A percentile compares a stretch with the other conserved stretches of the same genome.
phyloP scores from a whole-genome alignment of 2,113 vertebrate species.

The Scomber colias region DNA sequence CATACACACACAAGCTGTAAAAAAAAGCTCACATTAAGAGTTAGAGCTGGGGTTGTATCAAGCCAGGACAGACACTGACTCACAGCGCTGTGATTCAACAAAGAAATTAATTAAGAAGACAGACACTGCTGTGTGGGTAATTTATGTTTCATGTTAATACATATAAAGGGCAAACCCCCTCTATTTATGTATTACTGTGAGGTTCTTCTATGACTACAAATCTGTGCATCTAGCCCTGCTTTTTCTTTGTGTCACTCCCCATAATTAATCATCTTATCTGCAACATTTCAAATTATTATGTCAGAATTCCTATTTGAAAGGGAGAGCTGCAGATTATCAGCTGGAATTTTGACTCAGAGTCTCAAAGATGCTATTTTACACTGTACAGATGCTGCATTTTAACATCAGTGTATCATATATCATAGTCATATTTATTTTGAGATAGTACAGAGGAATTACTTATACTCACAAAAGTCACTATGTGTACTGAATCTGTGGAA shows the following conservation, averaged over 20 bases:
- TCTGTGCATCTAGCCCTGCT: slow-evolving; percentile 3
- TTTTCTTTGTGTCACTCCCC: slow-evolving; percentile 15
- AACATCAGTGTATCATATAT: no score
- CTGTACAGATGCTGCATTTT: no score
- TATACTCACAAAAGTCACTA: no score
- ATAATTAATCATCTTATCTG: neutral
- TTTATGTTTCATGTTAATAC: slow-evolving; percentile 54
- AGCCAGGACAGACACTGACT: slow-evolving; percentile 41
- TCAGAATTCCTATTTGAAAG: neutral
- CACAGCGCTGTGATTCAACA: slow-evolving; percentile 48
- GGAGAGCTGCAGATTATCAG: neutral
- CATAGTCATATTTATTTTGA: no score
- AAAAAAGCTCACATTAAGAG: slow-evolving; percentile 45
- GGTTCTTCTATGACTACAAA: neutral
- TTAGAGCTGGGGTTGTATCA: slow-evolving; percentile 16
- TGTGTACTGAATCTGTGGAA: no score
- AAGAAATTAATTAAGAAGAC: slow-evolving; percentile 64
- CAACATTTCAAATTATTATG: neutral
- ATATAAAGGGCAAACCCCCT: slow-evolving; percentile 39
- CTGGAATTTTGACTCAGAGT: neutral
- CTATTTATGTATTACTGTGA: neutral
- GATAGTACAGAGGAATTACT: no score
- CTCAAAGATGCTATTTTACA: no score
- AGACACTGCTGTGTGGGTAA: slow-evolving; percentile 48
- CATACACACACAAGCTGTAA: slow-evolving; percentile 50